Conservation (phyloP, 2,888 invertebrate genomes). For the Torymus aiolomorphi region DNA sequence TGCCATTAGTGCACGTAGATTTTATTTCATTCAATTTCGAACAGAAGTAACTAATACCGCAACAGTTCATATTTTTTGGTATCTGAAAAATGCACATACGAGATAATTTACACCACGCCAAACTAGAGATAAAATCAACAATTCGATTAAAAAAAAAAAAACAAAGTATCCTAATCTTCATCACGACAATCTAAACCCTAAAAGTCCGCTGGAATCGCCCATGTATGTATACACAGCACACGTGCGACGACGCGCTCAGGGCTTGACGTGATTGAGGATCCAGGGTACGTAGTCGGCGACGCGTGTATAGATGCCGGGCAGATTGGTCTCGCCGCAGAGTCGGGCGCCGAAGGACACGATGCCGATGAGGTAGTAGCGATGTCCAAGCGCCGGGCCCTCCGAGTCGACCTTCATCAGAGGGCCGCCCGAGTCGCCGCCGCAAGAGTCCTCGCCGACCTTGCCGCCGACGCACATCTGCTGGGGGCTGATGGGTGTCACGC, state of each 20-base stretch:
- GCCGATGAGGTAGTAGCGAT: slow-evolving; percentile 79
- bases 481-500: slow-evolving; percentile 51
- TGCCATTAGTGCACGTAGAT: too few species aligned
- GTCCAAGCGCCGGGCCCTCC: slow-evolving; percentile 75
- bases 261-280: slow-evolving; percentile 78
- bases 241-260: slow-evolving; percentile 52
- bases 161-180: too few species aligned
- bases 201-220: too few species aligned
- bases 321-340: slow-evolving; percentile 78
- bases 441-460: slow-evolving; percentile 78
- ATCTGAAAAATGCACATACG: too few species aligned
- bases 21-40: too few species aligned
- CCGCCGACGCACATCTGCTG: slow-evolving; percentile 80
- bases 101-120: too few species aligned
- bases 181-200: too few species aligned
- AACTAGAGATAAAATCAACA: too few species aligned
- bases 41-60: too few species aligned
- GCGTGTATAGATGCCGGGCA: slow-evolving; percentile 84
- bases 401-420: slow-evolving; percentile 76
- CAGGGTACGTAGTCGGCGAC: slow-evolving; percentile 81
- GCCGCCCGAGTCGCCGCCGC: slow-evolving; percentile 81
- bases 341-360: slow-evolving; percentile 81
- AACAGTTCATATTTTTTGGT: too few species aligned
- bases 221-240: too few species aligned
- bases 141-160: too few species aligned